Evolutionary conservation across 2,797 vertebrate species (phyloP), one percentile per base, ranked within the genome.

Genomic region (Sebastes steindachneri): DNA sequence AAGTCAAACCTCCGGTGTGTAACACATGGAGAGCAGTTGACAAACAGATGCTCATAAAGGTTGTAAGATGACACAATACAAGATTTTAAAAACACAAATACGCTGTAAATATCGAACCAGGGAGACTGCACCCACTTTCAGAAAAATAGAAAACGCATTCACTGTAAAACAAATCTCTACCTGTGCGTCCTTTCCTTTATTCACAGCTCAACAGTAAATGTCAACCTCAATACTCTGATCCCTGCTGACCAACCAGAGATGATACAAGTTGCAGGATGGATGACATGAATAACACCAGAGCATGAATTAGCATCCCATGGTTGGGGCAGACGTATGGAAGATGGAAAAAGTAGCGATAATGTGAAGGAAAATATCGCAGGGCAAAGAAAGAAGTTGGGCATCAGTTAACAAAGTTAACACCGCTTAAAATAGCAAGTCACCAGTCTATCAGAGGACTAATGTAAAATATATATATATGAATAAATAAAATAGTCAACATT

Each of bases 151-250:
- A 53, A 54, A 82, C 4, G 0, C 63, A 73, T 72, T 82, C 25
- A 68, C 68, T 59, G 17, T 28, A 60, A 78, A 33, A 68, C 68
- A 80, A 31, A 64, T 35, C 21, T 75, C 53, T 76, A 79, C 29
- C 60, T 55, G 26, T 37, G 73, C 66, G 37, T 78, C 78, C 58
- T 72, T 67, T 14, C 31, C 21, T 79, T 79, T 82, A 79, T 85
- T 85, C 57, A 54, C 17, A 74, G 62, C 59, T 81, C 21, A n/a
- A 66, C 74, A 57, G 74, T 80, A 86, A 88, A 89, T 86, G 82
- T 82, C 91, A 84, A 29, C 71, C 64, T 89, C 68, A 55, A 71
- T 81, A 64, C 68, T 73, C 23, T 78, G 45, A 80, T 88, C 77
- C 69, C 72, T 28, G 55, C 65, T 79, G 80, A 80, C 59, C 63